Conservation (phyloP, 2,113 vertebrate species). For the Anolis sagrei region DNA sequence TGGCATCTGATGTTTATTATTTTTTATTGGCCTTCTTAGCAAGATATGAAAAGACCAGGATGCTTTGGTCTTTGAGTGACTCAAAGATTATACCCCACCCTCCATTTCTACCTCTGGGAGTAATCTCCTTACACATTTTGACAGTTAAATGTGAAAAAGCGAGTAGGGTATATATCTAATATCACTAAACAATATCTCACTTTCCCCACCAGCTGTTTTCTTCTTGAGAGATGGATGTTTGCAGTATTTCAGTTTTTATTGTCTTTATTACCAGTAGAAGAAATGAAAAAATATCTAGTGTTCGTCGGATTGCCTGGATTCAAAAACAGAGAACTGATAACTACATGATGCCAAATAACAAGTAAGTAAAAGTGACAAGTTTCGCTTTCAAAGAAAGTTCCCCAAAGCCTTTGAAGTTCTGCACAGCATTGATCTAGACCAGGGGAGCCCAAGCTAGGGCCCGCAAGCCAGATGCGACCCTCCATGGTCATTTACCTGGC, state of each 20-base stretch:
- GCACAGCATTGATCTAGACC: background rate
- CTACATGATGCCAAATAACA: conserved; percentile 17
- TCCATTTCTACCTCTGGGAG: conserved; percentile 50
- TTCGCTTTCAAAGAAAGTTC: background rate
- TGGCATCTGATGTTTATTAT: conserved; percentile 10
- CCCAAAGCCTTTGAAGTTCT: background rate
- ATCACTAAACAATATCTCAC: conserved; percentile 14
- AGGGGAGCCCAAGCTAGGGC: background rate
- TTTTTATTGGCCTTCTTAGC: conserved; percentile 45
- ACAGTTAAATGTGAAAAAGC: conserved; percentile 55
- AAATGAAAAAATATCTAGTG: conserved; percentile 15
- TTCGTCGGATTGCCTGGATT: conserved; percentile 21
- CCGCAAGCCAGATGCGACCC: no score
- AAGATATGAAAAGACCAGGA: conserved; percentile 54
- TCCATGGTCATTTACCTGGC: no score
- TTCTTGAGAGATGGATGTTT: conserved; percentile 19
- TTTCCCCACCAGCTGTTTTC: conserved; percentile 18
- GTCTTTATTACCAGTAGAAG: conserved; percentile 34
- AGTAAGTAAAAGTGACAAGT: background rate
- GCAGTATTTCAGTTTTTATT: conserved; percentile 36
- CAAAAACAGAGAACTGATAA: conserved; percentile 13
- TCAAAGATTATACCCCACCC: conserved; percentile 46
- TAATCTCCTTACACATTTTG: conserved; percentile 52
- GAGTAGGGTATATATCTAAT: conserved; percentile 16
- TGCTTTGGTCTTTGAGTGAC: conserved; percentile 44